Percentiles rank a stretch among this genome's conserved stretches.
These are phyloP conservation scores for Agelas oroides DNA, from an alignment of 37 sponge, comb jelly and placozoan genomes.

Conservation along the genomic window DNA sequence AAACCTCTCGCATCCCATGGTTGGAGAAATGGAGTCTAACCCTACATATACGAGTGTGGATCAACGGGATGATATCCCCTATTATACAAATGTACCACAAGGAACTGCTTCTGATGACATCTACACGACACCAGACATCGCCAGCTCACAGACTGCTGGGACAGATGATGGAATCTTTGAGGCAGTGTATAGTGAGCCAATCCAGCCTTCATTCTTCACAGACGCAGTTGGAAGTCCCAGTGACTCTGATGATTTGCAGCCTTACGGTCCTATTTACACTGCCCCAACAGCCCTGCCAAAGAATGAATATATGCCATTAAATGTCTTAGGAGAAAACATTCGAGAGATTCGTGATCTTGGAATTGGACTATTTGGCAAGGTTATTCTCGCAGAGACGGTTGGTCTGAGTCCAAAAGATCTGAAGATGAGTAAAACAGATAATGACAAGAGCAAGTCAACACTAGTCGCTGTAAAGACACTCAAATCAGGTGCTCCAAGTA, in stretches of 20 bases:
- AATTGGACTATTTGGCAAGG: conserved; percentile 70
- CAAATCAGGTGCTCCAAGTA: conserved; percentile 35
- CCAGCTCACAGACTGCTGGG: neutral
- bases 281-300: neutral
- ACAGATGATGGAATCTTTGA: neutral
- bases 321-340: conserved; percentile 16
- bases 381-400: conserved; percentile 54
- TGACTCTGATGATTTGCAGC: neutral
- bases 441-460: conserved; percentile 19
- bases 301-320: neutral
- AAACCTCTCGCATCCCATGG: no score
- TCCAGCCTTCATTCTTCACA: neutral
- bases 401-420: conserved; percentile 60
- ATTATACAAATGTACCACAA: neutral
- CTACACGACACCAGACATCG: neutral
- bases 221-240: neutral
- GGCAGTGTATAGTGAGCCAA: conserved; percentile 13
- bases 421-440: conserved; percentile 32
- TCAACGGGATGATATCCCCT: no score
- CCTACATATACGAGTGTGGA: conserved; percentile 3
- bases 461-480: conserved; percentile 75
- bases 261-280: conserved; percentile 12
- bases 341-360: conserved; percentile 29
- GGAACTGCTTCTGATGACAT: no score
- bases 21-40: no score